These are phyloP conservation scores for Sericinus montela DNA, from an alignment of 2,888 invertebrate genomes.

Conservation along the genomic window DNA sequence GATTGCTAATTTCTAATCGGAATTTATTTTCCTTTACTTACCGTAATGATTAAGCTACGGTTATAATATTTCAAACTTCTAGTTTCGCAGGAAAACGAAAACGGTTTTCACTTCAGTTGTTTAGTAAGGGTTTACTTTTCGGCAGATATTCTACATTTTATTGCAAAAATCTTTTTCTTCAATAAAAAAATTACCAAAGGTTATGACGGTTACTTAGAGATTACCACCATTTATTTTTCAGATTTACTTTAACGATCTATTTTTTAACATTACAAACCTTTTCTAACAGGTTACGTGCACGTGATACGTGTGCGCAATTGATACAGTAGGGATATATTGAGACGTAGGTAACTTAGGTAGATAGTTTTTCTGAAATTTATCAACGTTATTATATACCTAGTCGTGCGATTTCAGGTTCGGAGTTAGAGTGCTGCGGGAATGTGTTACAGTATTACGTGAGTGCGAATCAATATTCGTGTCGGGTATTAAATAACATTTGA, in stretches of 20 bases:
- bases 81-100: too few relatives aligned
- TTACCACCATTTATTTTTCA: constrained; percentile 3
- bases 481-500: constrained; percentile 10
- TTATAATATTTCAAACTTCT: too few relatives aligned
- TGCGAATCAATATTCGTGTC: constrained; percentile 9
- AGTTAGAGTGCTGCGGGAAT: constrained; percentile 24
- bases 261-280: constrained; percentile 2
- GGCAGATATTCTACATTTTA: neutral
- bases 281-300: constrained; percentile 2
- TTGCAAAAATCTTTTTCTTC: neutral
- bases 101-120: too few relatives aligned
- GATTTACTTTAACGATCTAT: neutral
- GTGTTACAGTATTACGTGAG: constrained; percentile 55
- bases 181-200: constrained; percentile 15
- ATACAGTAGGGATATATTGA: constrained; percentile 43
- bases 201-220: constrained; percentile 15
- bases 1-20: neutral
- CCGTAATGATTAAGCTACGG: too few relatives aligned
- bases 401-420: constrained; percentile 50
- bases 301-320: constrained; percentile 11
- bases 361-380: constrained; percentile 74
- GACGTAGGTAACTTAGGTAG: constrained; percentile 52
- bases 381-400: constrained; percentile 66
- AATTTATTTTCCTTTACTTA: too few relatives aligned
- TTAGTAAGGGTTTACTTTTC: too few relatives aligned